Evolutionary conservation across 2,113 vertebrate genomes (phyloP).

Genomic region (Erythrocercus mccallii): DNA sequence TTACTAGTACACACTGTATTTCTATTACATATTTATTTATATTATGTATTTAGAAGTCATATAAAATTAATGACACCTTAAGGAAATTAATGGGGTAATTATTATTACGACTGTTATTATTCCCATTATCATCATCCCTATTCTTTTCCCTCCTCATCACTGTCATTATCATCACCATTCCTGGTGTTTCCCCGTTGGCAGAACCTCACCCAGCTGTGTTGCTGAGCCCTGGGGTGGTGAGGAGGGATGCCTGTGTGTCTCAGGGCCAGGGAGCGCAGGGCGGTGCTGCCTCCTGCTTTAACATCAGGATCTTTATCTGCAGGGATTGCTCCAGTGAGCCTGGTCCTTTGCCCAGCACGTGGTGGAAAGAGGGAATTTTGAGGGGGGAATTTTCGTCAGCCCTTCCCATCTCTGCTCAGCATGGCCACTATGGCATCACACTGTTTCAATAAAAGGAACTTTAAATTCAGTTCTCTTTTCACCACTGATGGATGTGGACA

Average conservation of each 20-base stretch:
- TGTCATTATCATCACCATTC: background rate
- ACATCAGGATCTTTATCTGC: background rate
- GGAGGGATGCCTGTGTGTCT: rapidly evolving
- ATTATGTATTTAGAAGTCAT: background rate
- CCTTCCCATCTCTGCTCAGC: background rate
- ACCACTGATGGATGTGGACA: background rate
- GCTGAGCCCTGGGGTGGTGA: background rate
- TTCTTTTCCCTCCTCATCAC: background rate
- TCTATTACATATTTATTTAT: background rate
- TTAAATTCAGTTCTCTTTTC: background rate
- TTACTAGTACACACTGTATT: background rate
- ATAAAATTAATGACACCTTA: background rate
- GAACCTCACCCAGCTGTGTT: background rate
- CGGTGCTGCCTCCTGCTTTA: background rate
- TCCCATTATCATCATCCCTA: background rate
- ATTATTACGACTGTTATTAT: background rate
- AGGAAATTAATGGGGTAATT: background rate
- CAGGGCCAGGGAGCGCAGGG: background rate
- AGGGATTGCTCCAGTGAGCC: background rate
- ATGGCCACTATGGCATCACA: rapidly evolving
- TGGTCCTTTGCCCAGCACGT: background rate
- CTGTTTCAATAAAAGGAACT: background rate
- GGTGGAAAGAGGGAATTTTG: background rate
- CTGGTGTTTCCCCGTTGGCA: background rate
- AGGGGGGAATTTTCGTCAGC: background rate